These are phyloP conservation scores for Crotalus horridus DNA, from an alignment of 2,113 vertebrate genomes.

Conservation along the genomic window DNA sequence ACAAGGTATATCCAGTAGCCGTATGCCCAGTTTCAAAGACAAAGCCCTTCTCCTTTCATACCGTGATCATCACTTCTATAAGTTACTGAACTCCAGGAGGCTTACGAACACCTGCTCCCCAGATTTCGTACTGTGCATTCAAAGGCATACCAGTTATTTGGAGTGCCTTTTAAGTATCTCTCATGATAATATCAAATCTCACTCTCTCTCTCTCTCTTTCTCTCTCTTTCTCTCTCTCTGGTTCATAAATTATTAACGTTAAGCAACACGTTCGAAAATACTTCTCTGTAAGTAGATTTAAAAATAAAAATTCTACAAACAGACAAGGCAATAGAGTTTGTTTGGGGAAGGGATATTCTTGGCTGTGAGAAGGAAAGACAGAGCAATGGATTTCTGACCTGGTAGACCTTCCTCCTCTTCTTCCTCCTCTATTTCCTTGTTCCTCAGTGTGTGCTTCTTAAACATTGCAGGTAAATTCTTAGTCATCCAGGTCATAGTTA, in stretches of 20 bases:
- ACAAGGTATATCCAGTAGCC: not conserved
- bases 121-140: not conserved
- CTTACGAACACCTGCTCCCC: not conserved
- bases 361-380: not conserved
- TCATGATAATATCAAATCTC: conserved; percentile 22
- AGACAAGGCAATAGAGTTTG: not conserved
- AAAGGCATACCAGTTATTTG: conserved; percentile 34
- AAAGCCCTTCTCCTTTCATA: conserved; percentile 14
- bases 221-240: not conserved
- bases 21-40: conserved; percentile 31
- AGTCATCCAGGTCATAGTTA: too few species aligned
- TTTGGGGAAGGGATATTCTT: too few species aligned
- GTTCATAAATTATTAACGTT: conserved; percentile 20
- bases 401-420: not conserved
- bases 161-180: conserved; percentile 43
- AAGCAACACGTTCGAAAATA: conserved; percentile 11
- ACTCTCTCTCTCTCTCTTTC: not conserved
- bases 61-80: not conserved
- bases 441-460: too few species aligned
- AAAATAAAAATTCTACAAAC: not conserved
- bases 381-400: not conserved
- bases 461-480: too few species aligned
- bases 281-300: conserved; percentile 2
- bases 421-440: not conserved
- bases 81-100: conserved; percentile 12